A percentile compares a stretch with the other conserved stretches of the same genome.
These are phyloP conservation scores for Delphinus delphis DNA, from an alignment of 2,113 vertebrate genomes.

Conservation along the genomic window DNA sequence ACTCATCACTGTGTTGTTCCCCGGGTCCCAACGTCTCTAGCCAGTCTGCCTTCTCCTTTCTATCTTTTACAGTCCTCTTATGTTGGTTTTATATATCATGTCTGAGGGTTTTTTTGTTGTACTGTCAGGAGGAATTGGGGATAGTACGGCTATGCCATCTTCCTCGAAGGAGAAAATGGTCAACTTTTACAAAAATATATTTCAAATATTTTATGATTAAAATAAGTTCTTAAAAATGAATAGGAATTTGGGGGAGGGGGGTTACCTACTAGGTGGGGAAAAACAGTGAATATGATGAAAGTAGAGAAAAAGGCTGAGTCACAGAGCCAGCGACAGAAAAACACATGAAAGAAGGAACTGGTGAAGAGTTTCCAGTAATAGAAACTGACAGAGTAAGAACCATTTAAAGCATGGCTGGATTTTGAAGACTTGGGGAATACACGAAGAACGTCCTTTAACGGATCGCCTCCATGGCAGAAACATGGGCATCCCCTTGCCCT, in stretches of 20 bases:
- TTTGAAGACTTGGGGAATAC: neutral
- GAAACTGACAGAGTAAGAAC: neutral
- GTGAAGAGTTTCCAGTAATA: neutral
- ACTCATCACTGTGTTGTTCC: neutral
- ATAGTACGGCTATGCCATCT: neutral
- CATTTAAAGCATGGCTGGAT: neutral
- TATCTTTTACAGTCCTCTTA: neutral
- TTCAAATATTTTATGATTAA: neutral
- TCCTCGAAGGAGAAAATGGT: neutral
- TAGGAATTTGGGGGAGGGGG: neutral
- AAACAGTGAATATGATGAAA: neutral
- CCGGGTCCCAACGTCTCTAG: neutral
- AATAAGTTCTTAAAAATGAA: neutral
- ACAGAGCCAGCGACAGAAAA: neutral
- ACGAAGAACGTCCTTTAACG: neutral
- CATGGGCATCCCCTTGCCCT: neutral
- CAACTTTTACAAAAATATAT: neutral
- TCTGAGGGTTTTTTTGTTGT: neutral
- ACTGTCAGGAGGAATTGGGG: neutral
- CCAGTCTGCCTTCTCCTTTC: neutral
- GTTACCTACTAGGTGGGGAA: too few relatives aligned
- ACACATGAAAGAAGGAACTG: neutral
- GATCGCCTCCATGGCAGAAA: neutral
- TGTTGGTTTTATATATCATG: neutral
- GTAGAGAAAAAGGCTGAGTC: neutral